Evolutionary conservation across 2,888 invertebrate genomes (phyloP), one percentile per base, ranked within the genome.

Genomic region (Tachina grossa): DNA sequence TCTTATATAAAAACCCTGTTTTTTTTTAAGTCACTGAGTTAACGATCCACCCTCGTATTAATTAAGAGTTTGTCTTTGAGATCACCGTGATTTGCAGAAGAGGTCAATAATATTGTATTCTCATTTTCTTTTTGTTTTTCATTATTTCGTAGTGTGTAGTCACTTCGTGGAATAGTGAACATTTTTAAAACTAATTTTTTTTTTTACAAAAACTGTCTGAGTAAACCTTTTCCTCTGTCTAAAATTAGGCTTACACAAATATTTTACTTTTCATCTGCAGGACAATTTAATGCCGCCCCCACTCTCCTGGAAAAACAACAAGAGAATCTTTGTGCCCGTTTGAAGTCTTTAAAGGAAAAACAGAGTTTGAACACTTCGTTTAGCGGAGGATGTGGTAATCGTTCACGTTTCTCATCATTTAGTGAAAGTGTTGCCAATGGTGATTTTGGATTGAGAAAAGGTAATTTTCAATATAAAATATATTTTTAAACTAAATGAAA

Each of bases 271-370:
- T 65, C 9, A 11, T 74, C 63, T 45, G 41, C 55, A 95, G 95
- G 94, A 89, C 96, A 96, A 92, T 97, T 96, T 90, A 96, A 96
- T 94, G 96, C 96, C 3, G 96, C 96, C 87, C 97, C 97, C 53
- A 97, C 97, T 16, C 94, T 96, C 83, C 95, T 97, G 66, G 97
- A 98, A 92, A 95, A 96, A 71, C 97, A 97, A 90, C 95, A 98
- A 87, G 98, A 98, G 93, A 97, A 96, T 93, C 95, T 98, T 77
- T 97, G 97, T 88, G 96, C 97, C 90, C 94, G 98, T 88, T 94
- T 98, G 87, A 91, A 90, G 78, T 89, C 89, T 49, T 87, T 90
- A 59, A 91, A 91, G 84, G 89, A 87, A 76, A 89, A 89, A 71
- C 88, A 88, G 74, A 79, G 85, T 68, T 80, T 85, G 71, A 71